phyloP scores from a whole-genome alignment of 2,113 vertebrate genomes.

The Peromyscus leucopus region DNA sequence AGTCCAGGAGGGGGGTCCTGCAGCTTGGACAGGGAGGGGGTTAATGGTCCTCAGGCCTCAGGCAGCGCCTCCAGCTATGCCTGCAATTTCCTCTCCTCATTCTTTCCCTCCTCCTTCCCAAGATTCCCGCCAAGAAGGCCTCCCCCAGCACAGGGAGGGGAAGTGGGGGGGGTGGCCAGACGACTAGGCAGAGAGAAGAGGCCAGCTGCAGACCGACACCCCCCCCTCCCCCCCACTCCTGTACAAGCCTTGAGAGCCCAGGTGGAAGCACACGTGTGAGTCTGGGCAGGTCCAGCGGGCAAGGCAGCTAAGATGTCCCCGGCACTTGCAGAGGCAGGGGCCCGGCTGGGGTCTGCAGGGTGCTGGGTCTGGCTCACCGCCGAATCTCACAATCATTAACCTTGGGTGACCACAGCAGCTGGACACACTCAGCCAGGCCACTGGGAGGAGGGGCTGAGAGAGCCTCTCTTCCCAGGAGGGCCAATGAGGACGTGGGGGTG shows the following conservation, averaged over 20 bases:
- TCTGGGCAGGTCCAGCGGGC: background rate
- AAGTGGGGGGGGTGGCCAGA: background rate
- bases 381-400: conserved; percentile 73
- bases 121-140: conserved; percentile 88
- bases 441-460: background rate
- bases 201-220: background rate
- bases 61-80: conserved; percentile 90
- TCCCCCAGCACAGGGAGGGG: conserved; percentile 24
- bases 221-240: background rate
- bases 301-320: background rate
- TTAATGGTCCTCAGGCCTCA: conserved; percentile 62
- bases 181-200: conserved; percentile 18
- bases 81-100: conserved; percentile 86
- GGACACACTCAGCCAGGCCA: conserved; percentile 51
- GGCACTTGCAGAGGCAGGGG: background rate
- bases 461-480: background rate
- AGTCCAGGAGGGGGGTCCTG: background rate
- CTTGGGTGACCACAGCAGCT: conserved; percentile 57
- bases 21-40: conserved; percentile 2
- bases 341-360: conserved; percentile 31
- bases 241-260: conserved; percentile 1
- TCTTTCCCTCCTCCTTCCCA: conserved; percentile 80
- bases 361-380: conserved; percentile 47
- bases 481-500: background rate
- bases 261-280: background rate